Conservation (phyloP, 2,888 invertebrate genomes). For the Argyra leucocephala region DNA sequence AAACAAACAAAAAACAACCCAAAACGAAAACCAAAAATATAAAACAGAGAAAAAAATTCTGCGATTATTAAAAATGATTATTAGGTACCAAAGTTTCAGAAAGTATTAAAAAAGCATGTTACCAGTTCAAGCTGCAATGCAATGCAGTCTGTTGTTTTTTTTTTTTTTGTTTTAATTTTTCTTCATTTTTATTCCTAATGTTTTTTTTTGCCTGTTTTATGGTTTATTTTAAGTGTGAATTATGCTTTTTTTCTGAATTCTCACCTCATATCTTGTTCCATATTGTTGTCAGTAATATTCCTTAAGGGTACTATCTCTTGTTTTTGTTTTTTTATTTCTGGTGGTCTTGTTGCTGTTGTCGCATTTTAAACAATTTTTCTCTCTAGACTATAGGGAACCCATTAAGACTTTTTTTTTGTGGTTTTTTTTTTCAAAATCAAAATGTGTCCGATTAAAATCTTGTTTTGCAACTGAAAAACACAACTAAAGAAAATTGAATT, state of each 20-base stretch:
- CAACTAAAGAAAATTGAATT: not conserved
- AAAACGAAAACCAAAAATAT: no score
- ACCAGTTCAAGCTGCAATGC: not conserved
- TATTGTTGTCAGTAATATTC: not conserved
- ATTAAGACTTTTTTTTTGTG: not conserved
- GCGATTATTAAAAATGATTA: no score
- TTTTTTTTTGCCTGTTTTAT: no score
- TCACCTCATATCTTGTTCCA: not conserved
- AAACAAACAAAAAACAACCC: no score
- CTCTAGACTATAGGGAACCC: constrained; percentile 6
- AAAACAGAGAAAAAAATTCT: no score
- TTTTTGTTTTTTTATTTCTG: not conserved
- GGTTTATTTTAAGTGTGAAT: not conserved
- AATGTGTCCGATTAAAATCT: constrained; percentile 6
- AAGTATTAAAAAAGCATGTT: no score
- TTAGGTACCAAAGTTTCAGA: no score
- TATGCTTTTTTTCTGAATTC: not conserved
- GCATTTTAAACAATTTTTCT: not conserved
- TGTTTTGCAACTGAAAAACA: not conserved
- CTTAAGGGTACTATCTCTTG: not conserved
- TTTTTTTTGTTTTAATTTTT: no score
- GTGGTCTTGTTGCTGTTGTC: not conserved
- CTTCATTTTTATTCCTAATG: no score
- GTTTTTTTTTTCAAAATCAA: not conserved
- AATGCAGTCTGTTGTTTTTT: not conserved